Evolutionary conservation across 2,888 invertebrate genomes (phyloP), one percentile per base, ranked within the genome.

Genomic region (Acanthosoma haemorrhoidale): DNA sequence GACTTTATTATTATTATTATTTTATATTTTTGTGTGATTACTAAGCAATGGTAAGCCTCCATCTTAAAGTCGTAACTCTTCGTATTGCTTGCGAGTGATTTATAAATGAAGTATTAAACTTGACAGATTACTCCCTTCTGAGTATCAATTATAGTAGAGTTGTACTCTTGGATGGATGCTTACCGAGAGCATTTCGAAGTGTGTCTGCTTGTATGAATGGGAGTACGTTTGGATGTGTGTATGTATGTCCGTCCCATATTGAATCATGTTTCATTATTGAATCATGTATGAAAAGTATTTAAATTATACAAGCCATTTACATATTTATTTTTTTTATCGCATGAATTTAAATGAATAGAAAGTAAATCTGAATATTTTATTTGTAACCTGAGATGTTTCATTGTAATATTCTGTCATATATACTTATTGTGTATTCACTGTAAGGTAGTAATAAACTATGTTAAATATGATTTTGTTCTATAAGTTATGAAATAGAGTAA

Each of bases 231-330:
- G 51, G n/a, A 51, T 51, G 51, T n/a, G n/a, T 25, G 51, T 25
- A n/a, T 61, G 61, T 5, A 36, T 61, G 61, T 61, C 61, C 61
- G 61, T 61, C 61, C 61, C 61, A 61, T 36, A 61, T 36, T 41
- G 41, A 41, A 41, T 41, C n/a, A n/a, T n/a, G n/a, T n/a, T n/a
- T n/a, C n/a, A n/a, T n/a, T n/a, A n/a, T 51, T 51, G 51, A 51
- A 43, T 43, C 25, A 43, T 21, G n/a, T n/a, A 43, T 43, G 11
- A 2, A 43, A 43, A 51, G n/a, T 51, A 51, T 51, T 25, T 25
- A 51, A 51, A 51, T 51, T 51, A n/a, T 25, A 25, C 21, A 43
- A 25, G 29, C n/a, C 51, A 51, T 8, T 51, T 6, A 21, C 29
- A n/a, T 51, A 51, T 51, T 51, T 51, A 51, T 43, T 25, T 25